Percentiles rank a stretch among this genome's conserved stretches.
These are phyloP conservation scores for Pogonocichla stellata DNA, from an alignment of 2,113 vertebrate genomes.

Conservation along the genomic window DNA sequence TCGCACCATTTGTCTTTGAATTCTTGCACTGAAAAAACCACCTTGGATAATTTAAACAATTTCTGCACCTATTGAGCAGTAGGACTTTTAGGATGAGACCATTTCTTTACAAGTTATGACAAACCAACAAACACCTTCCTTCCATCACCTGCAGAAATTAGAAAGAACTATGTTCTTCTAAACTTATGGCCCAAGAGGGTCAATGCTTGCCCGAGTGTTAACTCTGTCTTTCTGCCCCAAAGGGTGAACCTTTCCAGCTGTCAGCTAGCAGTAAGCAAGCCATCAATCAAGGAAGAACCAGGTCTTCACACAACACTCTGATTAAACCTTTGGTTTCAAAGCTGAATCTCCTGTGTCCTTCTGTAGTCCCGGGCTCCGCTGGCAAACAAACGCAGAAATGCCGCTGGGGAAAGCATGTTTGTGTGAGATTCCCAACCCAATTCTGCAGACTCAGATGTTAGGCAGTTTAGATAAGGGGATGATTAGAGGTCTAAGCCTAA, in stretches of 20 bases:
- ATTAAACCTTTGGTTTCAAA: slow-evolving; percentile 38
- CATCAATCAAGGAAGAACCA: slow-evolving; percentile 4
- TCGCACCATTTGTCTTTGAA: neutral
- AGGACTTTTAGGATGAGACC: neutral
- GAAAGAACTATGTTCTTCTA: neutral
- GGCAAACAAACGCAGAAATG: slow-evolving; percentile 27
- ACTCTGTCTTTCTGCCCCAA: neutral
- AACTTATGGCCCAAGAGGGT: neutral
- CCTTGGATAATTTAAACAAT: neutral
- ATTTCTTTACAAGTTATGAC: neutral
- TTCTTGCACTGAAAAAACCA: neutral
- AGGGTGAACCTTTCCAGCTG: neutral
- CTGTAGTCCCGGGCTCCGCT: neutral
- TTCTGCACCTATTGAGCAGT: neutral
- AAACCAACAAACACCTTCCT: neutral
- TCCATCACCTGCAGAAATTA: neutral
- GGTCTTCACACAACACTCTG: neutral
- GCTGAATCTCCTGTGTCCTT: neutral
- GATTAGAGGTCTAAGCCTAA: slow-evolving; percentile 68
- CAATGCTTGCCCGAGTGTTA: neutral
- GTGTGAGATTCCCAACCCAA: slow-evolving; percentile 60
- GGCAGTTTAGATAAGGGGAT: slow-evolving; percentile 66
- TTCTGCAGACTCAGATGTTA: slow-evolving; percentile 64
- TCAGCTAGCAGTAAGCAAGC: neutral
- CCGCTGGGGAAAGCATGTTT: slow-evolving; percentile 45